Evolutionary conservation across 2,113 vertebrate species (phyloP), one percentile per base, ranked within the genome.

Genomic region (Zeus faber): DNA sequence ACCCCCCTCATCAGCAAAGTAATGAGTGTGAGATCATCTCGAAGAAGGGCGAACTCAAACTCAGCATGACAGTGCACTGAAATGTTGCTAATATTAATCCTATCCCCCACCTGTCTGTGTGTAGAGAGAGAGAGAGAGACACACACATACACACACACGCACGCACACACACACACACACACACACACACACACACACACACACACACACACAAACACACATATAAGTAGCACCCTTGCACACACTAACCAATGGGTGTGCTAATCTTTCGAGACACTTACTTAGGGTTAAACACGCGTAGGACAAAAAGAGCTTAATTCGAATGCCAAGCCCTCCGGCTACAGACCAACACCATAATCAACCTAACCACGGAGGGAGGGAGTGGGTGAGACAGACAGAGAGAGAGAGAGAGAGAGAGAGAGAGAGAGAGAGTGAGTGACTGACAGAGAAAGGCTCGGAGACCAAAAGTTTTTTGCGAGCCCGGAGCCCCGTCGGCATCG

Each of bases 301-400:
- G 66, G 58, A 77, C 62, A 72, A 73, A 83, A 77, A 63, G 61
- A 69, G 71, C 82, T 82, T 82, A 70, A 84, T 85, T 84, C 76
- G 72, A 62, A 84, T 79, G 83, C 79, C 83, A 76, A 82, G 75
- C 79, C 81, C 77, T 79, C 13, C 5, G 77, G 75, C 71, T 79
- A 60, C 65, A 76, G 67, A 66, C 77, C 67, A 70, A 76, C 81
- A 74, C 79, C 77, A 76, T 84, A 86, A 86, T 86, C 81, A 86
- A 62, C 49, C 54, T 47, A 74, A 77, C 81, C 84, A 67, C 84
- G 72, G 49, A 13, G 62, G 16, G 26, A 54, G 55, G 54, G 47
- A 18, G 25, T 18, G 47, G 18, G 47, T 18, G 47, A 46, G 54
- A 35, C 45, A 65, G 54, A 65, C 58, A 74, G 52, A 53, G 7